A percentile compares a stretch with the other conserved stretches of the same genome.
phyloP scores from a whole-genome alignment of 2,113 vertebrate genomes.

The Muntiacus reevesi region DNA sequence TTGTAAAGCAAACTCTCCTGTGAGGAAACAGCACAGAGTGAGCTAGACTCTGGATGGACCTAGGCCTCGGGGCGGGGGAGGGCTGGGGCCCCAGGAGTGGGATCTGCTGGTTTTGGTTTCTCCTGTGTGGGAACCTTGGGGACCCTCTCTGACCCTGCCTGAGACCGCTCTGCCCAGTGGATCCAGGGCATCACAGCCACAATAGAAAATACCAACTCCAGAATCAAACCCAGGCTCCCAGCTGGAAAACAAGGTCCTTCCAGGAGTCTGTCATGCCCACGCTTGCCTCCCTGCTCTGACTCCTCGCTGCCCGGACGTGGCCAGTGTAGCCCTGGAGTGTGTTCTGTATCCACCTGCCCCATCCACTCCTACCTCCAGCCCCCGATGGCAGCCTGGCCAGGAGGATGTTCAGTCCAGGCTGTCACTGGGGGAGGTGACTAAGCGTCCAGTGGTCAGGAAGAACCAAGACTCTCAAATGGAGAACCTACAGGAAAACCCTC shows the following conservation, averaged over 20 bases:
- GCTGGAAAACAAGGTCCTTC: background rate
- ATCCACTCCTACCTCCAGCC: background rate
- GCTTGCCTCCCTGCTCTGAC: too few species aligned
- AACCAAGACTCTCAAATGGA: background rate
- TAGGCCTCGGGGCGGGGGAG: accelerated
- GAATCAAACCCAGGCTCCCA: background rate
- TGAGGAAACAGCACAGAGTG: background rate
- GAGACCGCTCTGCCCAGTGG: background rate
- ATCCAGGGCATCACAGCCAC: background rate
- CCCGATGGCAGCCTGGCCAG: background rate
- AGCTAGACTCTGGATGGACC: background rate
- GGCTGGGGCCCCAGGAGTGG: background rate
- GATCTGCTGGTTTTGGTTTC: background rate
- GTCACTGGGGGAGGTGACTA: background rate
- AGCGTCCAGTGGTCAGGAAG: slow-evolving; percentile 20
- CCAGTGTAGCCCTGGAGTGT: background rate
- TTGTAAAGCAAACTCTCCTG: background rate
- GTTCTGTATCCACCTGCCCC: background rate
- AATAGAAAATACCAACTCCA: background rate
- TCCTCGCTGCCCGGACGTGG: background rate
- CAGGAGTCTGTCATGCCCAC: background rate
- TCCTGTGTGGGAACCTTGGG: background rate
- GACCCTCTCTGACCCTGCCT: background rate
- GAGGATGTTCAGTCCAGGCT: background rate
- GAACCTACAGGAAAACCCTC: background rate